A percentile compares a stretch with the other conserved stretches of the same genome.
phyloP scores from a whole-genome alignment of 2,113 vertebrate genomes.

The Gymnarchus niloticus region DNA sequence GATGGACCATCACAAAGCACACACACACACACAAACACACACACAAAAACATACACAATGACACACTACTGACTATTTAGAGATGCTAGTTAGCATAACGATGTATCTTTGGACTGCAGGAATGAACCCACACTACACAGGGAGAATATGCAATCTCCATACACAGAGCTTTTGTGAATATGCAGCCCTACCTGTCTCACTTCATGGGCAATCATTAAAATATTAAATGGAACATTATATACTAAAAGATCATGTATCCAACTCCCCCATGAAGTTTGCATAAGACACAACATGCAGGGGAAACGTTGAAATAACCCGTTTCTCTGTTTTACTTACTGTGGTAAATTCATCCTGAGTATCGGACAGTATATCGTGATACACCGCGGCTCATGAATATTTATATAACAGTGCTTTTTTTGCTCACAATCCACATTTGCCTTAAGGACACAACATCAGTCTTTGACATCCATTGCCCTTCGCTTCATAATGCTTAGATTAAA shows the following conservation, averaged over 20 bases:
- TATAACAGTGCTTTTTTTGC: too few relatives aligned
- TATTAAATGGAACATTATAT: neutral
- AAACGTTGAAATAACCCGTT: neutral
- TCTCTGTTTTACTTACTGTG: neutral
- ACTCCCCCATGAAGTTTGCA: neutral
- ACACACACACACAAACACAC: too few relatives aligned
- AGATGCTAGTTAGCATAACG: too few relatives aligned
- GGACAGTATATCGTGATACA: neutral
- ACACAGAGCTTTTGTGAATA: too few relatives aligned
- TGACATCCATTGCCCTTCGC: conserved; percentile 32
- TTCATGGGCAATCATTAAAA: neutral
- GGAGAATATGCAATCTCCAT: too few relatives aligned
- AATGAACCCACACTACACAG: too few relatives aligned
- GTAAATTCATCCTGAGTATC: neutral
- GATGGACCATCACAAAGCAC: too few relatives aligned
- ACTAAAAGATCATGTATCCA: neutral
- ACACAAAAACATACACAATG: too few relatives aligned
- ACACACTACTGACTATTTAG: too few relatives aligned
- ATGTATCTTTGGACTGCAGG: too few relatives aligned
- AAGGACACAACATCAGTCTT: conserved; percentile 56
- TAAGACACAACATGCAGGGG: neutral
- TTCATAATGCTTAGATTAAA: conserved; percentile 49
- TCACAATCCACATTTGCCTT: conserved; percentile 58
- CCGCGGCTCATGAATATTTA: neutral
- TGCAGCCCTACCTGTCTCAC: too few relatives aligned